Evolutionary conservation across 2,113 vertebrate species (phyloP).

Genomic region (Morone chrysops): DNA sequence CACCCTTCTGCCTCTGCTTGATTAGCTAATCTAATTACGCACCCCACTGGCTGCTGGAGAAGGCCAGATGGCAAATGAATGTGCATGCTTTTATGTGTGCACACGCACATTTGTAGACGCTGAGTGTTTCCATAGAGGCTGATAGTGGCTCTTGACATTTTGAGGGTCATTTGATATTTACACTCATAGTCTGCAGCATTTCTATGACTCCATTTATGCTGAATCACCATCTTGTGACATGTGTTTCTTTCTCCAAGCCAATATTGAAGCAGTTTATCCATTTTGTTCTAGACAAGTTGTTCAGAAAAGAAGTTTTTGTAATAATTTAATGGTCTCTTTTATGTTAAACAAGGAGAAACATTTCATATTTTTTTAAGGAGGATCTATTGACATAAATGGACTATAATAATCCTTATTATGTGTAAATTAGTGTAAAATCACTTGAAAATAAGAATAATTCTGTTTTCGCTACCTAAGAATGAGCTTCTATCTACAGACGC

Average conservation of each 20-base stretch:
- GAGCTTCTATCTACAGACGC: too few species aligned
- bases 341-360: not conserved
- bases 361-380: not conserved
- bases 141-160: constrained; percentile 77
- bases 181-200: constrained; percentile 42
- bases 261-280: not conserved
- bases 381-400: too few species aligned
- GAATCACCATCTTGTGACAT: constrained; percentile 1
- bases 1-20: constrained; percentile 74
- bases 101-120: not conserved
- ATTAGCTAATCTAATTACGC: constrained; percentile 81
- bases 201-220: constrained; percentile 51
- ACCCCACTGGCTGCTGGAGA: constrained; percentile 60
- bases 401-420: too few species aligned
- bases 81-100: constrained; percentile 22
- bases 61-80: constrained; percentile 75
- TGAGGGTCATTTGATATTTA: constrained; percentile 69
- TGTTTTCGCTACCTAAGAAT: too few species aligned
- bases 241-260: not conserved
- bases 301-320: not conserved
- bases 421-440: too few species aligned
- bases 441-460: too few species aligned
- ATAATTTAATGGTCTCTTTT: not conserved
- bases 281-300: not conserved
- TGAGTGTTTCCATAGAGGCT: constrained; percentile 74